phyloP scores from a whole-genome alignment of 2,797 vertebrate species.

The Anabacerthia variegaticeps region DNA sequence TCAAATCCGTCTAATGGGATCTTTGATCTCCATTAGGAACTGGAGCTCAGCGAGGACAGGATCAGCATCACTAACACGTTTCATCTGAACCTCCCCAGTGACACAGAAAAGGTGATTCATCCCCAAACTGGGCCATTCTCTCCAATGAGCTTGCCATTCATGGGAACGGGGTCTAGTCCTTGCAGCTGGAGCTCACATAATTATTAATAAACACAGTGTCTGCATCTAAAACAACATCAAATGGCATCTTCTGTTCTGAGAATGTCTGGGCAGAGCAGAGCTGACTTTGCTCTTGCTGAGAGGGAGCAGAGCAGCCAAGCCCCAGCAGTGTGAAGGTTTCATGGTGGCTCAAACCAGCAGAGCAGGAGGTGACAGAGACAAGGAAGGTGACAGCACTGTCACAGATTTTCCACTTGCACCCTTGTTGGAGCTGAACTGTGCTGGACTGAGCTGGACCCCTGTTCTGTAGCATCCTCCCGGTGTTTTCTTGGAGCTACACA shows the following conservation, averaged over 20 bases:
- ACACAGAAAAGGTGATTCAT: conserved; percentile 1
- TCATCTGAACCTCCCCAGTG: neutral
- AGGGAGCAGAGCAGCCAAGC: neutral
- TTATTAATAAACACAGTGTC: conserved; percentile 48
- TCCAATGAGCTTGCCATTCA: conserved; percentile 42
- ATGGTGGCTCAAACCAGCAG: neutral
- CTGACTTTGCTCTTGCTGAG: neutral
- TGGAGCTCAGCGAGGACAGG: conserved; percentile 29
- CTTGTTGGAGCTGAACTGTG: neutral
- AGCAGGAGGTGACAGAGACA: neutral
- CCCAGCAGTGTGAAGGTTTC: neutral
- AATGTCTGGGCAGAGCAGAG: neutral
- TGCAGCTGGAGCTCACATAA: conserved; percentile 11
- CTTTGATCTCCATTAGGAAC: conserved; percentile 70
- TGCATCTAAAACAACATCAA: conserved; percentile 53
- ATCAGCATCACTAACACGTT: conserved; percentile 49
- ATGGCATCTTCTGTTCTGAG: neutral
- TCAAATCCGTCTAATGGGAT: conserved; percentile 58
- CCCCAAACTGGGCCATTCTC: conserved; percentile 29
- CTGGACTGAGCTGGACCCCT: rapidly evolving
- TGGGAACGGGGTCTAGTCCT: conserved; percentile 24
- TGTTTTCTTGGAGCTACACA: neutral
- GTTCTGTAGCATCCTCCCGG: neutral
- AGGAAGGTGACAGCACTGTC: neutral
- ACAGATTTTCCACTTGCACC: neutral